phyloP scores from a whole-genome alignment of 2,888 invertebrate species.

The Xestoiulus laeticollis region DNA sequence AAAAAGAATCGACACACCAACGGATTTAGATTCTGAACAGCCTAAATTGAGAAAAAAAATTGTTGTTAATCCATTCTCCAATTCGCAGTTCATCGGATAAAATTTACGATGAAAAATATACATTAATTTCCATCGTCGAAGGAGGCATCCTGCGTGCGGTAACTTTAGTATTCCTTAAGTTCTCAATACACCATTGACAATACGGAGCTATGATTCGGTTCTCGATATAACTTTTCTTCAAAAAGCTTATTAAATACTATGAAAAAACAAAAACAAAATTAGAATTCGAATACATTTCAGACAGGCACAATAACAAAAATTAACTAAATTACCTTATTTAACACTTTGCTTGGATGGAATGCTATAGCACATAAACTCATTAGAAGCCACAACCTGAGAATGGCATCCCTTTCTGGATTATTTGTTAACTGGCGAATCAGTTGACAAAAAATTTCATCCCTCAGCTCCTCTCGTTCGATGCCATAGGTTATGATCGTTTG shows the following conservation, averaged over 20 bases:
- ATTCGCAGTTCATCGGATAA: not conserved
- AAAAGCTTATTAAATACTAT: conserved; percentile 78
- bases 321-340: conserved; percentile 71
- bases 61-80: not conserved
- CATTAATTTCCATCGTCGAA: conserved; percentile 91
- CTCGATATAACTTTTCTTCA: conserved; percentile 74
- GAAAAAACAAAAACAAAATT: conserved; percentile 35
- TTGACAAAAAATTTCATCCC: conserved; percentile 91
- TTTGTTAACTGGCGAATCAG: conserved; percentile 88
- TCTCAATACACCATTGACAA: conserved; percentile 93
- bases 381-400: conserved; percentile 86
- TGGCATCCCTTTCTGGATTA: conserved; percentile 84
- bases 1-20: conserved; percentile 93
- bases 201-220: conserved; percentile 81
- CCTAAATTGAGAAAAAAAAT: conserved; percentile 67
- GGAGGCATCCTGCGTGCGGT: conserved; percentile 84
- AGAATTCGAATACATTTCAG: too few species aligned
- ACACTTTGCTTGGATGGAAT: conserved; percentile 86
- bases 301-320: not conserved
- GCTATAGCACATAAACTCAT: conserved; percentile 90
- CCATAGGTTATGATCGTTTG: conserved; percentile 87
- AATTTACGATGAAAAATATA: conserved; percentile 64
- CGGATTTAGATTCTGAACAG: conserved; percentile 88
- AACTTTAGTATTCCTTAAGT: conserved; percentile 86
- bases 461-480: conserved; percentile 87